These are phyloP conservation scores for Oedothorax gibbosus DNA, from an alignment of 1,140 invertebrate species.

Conservation along the genomic window DNA sequence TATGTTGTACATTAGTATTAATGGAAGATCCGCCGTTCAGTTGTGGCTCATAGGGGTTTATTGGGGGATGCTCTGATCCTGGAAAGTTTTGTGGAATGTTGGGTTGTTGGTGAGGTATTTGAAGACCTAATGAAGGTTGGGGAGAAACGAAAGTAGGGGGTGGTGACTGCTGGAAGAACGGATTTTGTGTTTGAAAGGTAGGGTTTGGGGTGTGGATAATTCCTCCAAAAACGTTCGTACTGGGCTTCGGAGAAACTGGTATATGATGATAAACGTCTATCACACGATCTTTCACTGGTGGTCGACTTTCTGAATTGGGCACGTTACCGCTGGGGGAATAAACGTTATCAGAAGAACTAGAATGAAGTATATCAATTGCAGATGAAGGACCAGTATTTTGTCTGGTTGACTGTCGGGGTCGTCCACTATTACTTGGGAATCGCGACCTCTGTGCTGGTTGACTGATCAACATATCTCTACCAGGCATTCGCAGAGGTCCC, in stretches of 20 bases:
- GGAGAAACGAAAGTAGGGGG: not conserved
- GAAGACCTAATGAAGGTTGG: not conserved
- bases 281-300: constrained; percentile 2
- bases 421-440: not conserved
- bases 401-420: not conserved
- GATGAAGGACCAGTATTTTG: constrained; percentile 6
- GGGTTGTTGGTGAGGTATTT: constrained; percentile 1
- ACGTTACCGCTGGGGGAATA: not conserved
- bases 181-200: not conserved
- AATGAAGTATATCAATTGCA: not conserved
- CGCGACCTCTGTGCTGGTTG: not conserved
- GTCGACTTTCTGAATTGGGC: not conserved
- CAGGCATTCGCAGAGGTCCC: constrained; percentile 5
- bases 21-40: not conserved
- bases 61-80: not conserved
- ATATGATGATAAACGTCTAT: constrained; percentile 50
- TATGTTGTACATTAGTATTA: not conserved
- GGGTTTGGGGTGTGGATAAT: not conserved
- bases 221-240: not conserved
- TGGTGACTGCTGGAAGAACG: not conserved
- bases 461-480: not conserved
- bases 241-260: constrained; percentile 12
- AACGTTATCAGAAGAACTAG: not conserved
- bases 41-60: not conserved
- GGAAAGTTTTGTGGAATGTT: constrained; percentile 7